Percentiles rank a stretch among this genome's conserved stretches.
Conservation (phyloP, 2,888 invertebrate genomes). For the Blastobasis adustella region DNA sequence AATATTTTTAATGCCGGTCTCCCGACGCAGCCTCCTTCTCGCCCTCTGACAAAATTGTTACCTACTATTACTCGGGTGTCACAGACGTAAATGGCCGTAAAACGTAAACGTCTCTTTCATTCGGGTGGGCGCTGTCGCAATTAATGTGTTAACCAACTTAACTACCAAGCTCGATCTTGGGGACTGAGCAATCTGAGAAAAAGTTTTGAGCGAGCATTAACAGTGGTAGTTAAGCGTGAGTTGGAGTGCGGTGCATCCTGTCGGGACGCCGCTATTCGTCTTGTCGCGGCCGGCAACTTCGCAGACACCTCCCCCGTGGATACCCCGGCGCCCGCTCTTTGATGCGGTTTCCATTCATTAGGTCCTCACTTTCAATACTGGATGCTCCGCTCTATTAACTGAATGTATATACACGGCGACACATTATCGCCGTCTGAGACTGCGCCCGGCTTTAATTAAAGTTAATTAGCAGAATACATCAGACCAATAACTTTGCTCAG, state of each 20-base stretch:
- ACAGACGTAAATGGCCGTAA: conserved; percentile 13
- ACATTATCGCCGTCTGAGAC: no score
- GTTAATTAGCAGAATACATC: no score
- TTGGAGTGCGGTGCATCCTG: conserved; percentile 23
- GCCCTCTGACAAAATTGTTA: conserved; percentile 34
- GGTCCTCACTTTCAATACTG: conserved; percentile 23
- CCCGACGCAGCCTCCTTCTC: conserved; percentile 35
- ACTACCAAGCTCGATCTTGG: neutral
- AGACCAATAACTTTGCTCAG: no score
- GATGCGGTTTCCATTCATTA: conserved; percentile 37
- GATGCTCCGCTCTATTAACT: conserved; percentile 4
- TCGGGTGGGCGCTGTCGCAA: no score
- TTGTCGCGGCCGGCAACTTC: conserved; percentile 39
- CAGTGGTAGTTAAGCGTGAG: conserved; percentile 11
- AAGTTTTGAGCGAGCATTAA: conserved; percentile 13
- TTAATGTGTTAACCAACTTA: neutral
- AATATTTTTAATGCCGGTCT: conserved; percentile 60
- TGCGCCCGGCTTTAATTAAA: no score
- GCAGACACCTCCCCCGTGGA: conserved; percentile 39
- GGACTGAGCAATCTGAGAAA: conserved; percentile 8
- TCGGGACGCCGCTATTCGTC: conserved; percentile 28
- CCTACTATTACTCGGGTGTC: conserved; percentile 36
- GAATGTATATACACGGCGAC: no score
- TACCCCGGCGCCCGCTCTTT: conserved; percentile 21
- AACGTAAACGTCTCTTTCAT: no score